These are phyloP conservation scores for Urosaurus nigricauda DNA, from an alignment of 2,797 vertebrate genomes.

Conservation along the genomic window DNA sequence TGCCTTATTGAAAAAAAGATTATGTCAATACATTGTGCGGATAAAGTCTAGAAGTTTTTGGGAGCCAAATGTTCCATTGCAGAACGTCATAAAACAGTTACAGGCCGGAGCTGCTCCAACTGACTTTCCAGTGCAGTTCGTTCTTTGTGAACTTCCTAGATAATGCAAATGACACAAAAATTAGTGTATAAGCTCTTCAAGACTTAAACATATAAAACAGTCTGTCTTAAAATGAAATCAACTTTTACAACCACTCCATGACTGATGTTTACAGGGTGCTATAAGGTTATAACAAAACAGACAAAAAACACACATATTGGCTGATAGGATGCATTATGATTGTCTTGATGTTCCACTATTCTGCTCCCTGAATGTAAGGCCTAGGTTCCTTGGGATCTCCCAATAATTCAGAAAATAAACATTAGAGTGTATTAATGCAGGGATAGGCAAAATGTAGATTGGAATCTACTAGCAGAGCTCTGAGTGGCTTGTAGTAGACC, in stretches of 20 bases:
- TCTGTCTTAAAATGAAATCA: background rate
- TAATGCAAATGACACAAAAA: constrained; percentile 53
- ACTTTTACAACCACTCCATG: background rate
- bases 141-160: constrained; percentile 93
- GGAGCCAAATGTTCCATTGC: constrained; percentile 31
- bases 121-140: constrained; percentile 93
- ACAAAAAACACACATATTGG: background rate
- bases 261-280: background rate
- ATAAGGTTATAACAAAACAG: background rate
- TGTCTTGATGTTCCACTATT: background rate
- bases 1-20: constrained; percentile 52
- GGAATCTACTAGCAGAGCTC: too few species aligned
- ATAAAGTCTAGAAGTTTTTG: constrained; percentile 51
- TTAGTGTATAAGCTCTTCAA: background rate
- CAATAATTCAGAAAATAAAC: background rate
- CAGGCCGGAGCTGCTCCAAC: constrained; percentile 90
- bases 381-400: background rate
- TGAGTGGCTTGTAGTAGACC: too few species aligned
- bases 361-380: background rate
- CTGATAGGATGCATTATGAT: background rate
- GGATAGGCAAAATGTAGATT: too few species aligned
- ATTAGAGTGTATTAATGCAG: background rate
- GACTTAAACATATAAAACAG: fast-evolving
- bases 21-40: constrained; percentile 43
- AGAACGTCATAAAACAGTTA: constrained; percentile 83